Evolutionary conservation across 2,888 invertebrate genomes (phyloP).

Genomic region (Trichopoda pennipes): DNA sequence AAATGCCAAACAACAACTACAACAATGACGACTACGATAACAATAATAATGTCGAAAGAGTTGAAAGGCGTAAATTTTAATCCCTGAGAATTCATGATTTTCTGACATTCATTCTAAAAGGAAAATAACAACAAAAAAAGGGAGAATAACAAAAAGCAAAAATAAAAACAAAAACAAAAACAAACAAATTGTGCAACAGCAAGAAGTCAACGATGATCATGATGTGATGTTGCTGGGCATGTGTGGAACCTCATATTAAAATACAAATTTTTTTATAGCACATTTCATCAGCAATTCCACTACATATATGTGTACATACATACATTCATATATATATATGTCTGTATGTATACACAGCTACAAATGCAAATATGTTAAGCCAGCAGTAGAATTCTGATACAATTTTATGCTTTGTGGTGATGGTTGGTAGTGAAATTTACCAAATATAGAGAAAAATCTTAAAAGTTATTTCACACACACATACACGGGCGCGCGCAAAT

Average conservation of each 20-base stretch:
- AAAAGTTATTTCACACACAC: too few relatives aligned
- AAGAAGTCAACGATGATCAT: conserved; percentile 30
- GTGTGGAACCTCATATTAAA: conserved; percentile 55
- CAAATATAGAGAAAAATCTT: too few relatives aligned
- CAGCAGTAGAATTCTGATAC: too few relatives aligned
- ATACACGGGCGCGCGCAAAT: too few relatives aligned
- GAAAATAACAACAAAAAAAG: conserved; percentile 53
- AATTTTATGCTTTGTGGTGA: too few relatives aligned
- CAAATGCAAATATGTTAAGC: too few relatives aligned
- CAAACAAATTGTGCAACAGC: neutral
- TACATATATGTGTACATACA: neutral
- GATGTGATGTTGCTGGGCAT: conserved; percentile 57
- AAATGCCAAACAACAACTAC: conserved; percentile 35
- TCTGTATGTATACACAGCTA: neutral
- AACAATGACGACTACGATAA: conserved; percentile 52
- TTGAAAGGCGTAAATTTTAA: conserved; percentile 69
- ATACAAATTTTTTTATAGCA: conserved; percentile 45
- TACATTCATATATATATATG: neutral
- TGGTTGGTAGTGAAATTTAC: too few relatives aligned
- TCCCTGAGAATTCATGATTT: conserved; percentile 69
- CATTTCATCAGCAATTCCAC: conserved; percentile 17
- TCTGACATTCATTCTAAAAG: conserved; percentile 66
- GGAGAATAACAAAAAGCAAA: conserved; percentile 51
- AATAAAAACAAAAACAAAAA: conserved; percentile 14
- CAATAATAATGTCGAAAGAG: conserved; percentile 68